phyloP scores from a whole-genome alignment of 2,113 vertebrate species.

The Psittacula cyanocephala region DNA sequence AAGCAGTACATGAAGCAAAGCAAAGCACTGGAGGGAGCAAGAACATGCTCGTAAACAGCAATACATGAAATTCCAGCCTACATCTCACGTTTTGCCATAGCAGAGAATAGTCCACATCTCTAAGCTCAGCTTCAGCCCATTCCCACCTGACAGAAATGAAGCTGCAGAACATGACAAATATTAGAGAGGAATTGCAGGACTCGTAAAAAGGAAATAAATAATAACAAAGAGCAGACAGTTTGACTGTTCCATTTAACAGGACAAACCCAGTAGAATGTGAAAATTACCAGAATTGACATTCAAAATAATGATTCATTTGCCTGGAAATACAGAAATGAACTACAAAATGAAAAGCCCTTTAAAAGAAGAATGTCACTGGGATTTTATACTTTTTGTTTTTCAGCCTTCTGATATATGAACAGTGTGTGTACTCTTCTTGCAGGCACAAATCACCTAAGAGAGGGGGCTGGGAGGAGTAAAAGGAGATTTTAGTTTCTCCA shows the following conservation, averaged over 20 bases:
- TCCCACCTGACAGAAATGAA: not conserved
- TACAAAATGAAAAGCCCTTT: slow-evolving; percentile 37
- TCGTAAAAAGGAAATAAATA: not conserved
- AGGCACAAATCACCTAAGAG: not conserved
- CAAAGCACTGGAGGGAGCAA: not conserved
- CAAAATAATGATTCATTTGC: slow-evolving; percentile 30
- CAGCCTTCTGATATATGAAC: not conserved
- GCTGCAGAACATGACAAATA: not conserved
- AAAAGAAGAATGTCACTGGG: not conserved
- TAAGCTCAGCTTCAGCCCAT: not conserved
- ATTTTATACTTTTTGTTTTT: not conserved
- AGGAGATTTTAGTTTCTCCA: not conserved
- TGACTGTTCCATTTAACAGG: not conserved
- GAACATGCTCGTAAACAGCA: not conserved
- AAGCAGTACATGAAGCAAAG: slow-evolving; percentile 30
- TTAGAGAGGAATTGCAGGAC: not conserved
- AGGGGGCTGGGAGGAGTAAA: not conserved
- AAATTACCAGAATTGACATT: slow-evolving; percentile 27
- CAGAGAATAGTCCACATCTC: not conserved
- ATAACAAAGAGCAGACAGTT: not conserved
- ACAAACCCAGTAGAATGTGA: slow-evolving; percentile 5
- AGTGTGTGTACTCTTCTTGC: not conserved
- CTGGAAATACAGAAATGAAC: too few species aligned
- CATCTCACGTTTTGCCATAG: not conserved
- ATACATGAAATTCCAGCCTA: not conserved